phyloP scores from a whole-genome alignment of 1,140 invertebrate genomes.

The Spodoptera litura region DNA sequence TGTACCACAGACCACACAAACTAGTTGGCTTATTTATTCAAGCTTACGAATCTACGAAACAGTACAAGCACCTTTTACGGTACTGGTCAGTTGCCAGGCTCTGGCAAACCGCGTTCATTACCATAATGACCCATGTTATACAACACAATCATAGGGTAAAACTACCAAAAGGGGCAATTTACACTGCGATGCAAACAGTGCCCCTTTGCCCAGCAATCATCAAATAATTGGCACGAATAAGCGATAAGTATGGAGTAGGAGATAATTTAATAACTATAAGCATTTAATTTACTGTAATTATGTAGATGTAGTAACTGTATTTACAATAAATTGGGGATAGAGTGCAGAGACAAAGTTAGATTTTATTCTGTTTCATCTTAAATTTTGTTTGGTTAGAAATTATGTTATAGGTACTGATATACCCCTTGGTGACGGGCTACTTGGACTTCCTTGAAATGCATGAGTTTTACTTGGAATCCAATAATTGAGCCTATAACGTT shows the following conservation, averaged over 20 bases:
- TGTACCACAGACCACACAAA: constrained; percentile 3
- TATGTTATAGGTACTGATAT: too few relatives aligned
- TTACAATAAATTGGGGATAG: not conserved
- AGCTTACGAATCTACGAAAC: constrained; percentile 25
- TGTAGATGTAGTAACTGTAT: constrained; percentile 30
- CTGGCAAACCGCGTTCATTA: constrained; percentile 47
- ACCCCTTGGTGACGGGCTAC: too few relatives aligned
- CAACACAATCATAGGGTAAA: constrained; percentile 52
- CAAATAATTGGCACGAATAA: constrained; percentile 20
- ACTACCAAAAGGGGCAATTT: constrained; percentile 51
- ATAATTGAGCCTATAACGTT: constrained; percentile 27
- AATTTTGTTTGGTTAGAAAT: too few relatives aligned
- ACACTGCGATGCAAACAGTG: constrained; percentile 37
- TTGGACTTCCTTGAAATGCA: not conserved
- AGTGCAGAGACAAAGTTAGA: not conserved
- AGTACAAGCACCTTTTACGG: constrained; percentile 41
- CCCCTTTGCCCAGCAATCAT: constrained; percentile 21
- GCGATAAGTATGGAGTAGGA: constrained; percentile 20
- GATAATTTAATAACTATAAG: constrained; percentile 42
- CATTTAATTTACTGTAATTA: constrained; percentile 37
- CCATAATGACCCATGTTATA: constrained; percentile 54
- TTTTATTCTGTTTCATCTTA: too few relatives aligned
- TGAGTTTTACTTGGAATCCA: not conserved
- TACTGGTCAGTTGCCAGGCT: constrained; percentile 9
- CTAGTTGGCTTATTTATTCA: constrained; percentile 35